phyloP scores from a whole-genome alignment of 1,140 invertebrate genomes.

The Heterodera schachtii region DNA sequence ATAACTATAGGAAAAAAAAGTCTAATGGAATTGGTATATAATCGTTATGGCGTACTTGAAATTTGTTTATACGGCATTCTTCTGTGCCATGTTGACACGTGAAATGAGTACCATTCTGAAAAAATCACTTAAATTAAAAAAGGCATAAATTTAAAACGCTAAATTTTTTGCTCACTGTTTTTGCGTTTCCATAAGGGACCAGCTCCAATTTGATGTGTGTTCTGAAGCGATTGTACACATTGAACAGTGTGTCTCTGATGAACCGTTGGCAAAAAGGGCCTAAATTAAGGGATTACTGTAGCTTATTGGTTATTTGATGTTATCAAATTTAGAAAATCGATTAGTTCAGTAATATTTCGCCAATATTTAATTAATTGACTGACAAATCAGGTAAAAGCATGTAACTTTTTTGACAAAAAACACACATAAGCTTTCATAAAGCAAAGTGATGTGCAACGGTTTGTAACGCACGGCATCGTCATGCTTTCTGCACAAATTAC shows the following conservation, averaged over 20 bases:
- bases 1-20: too few relatives aligned
- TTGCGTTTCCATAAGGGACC: constrained; percentile 37
- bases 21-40: too few relatives aligned
- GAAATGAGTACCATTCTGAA: constrained; percentile 21
- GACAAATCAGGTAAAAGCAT: background rate
- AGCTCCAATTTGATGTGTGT: constrained; percentile 24
- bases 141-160: background rate
- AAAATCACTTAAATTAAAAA: background rate
- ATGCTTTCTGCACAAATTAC: constrained; percentile 22
- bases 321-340: too few relatives aligned
- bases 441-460: constrained; percentile 28
- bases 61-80: constrained; percentile 36
- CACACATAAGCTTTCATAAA: constrained; percentile 31
- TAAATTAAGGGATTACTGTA: background rate
- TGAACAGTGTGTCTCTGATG: constrained; percentile 12
- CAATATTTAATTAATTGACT: too few relatives aligned
- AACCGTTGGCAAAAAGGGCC: constrained; percentile 26
- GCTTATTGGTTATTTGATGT: background rate
- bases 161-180: constrained; percentile 10
- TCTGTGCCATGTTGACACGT: constrained; percentile 33
- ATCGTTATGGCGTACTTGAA: constrained; percentile 8
- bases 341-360: too few relatives aligned
- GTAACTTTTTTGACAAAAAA: background rate
- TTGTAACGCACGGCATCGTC: constrained; percentile 17
- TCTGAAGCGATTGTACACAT: constrained; percentile 17